These are phyloP conservation scores for Gonatopus flavifemur DNA, from an alignment of 1,140 invertebrate species.

Conservation along the genomic window DNA sequence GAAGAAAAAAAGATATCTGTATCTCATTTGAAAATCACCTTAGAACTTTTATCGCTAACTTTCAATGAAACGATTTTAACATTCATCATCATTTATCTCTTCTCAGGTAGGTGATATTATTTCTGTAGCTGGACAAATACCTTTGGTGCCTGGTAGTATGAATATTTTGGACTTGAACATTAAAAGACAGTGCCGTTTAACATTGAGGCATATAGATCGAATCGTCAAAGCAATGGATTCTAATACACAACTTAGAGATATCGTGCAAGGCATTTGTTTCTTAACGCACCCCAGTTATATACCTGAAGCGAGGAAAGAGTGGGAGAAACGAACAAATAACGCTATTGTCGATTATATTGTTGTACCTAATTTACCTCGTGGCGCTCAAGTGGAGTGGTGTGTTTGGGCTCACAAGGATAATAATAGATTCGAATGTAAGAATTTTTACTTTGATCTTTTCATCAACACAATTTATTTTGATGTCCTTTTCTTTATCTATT, in stretches of 20 bases:
- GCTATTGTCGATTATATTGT: conserved; percentile 86
- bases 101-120: conserved; percentile 79
- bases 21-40: too few species aligned
- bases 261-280: conserved; percentile 84
- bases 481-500: not conserved
- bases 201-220: conserved; percentile 78
- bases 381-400: conserved; percentile 88
- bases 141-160: conserved; percentile 84
- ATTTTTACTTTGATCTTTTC: not conserved
- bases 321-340: conserved; percentile 83
- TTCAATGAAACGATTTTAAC: not conserved
- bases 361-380: conserved; percentile 74
- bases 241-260: conserved; percentile 73
- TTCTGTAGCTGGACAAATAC: conserved; percentile 89
- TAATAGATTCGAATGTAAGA: conserved; percentile 82
- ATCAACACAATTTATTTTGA: not conserved
- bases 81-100: not conserved
- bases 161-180: conserved; percentile 67
- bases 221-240: conserved; percentile 78
- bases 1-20: too few species aligned
- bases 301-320: conserved; percentile 72
- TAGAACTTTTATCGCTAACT: too few species aligned
- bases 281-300: conserved; percentile 72
- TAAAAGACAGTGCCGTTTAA: conserved; percentile 75
- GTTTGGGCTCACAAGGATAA: conserved; percentile 86